These are phyloP conservation scores for Mormyrops boulengeri DNA, from an alignment of 2,797 vertebrate genomes.

Conservation along the genomic window DNA sequence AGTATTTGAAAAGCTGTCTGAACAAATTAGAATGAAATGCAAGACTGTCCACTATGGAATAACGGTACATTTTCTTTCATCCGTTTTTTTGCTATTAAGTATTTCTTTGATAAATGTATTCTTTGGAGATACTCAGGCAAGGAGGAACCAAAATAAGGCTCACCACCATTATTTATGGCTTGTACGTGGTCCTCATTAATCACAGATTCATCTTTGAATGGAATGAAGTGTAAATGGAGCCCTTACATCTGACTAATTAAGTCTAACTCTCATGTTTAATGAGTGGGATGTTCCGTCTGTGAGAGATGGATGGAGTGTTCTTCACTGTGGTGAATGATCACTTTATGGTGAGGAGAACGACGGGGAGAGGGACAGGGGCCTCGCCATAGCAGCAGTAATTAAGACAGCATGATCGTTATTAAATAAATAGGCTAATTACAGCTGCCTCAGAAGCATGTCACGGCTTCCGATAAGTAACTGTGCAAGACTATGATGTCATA, in stretches of 20 bases:
- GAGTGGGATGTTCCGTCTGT: neutral
- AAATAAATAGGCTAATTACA: constrained; percentile 10
- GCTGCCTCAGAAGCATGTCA: neutral
- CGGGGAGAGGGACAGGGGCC: neutral
- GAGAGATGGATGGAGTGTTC: neutral
- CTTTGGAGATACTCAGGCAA: neutral
- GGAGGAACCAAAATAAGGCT: neutral
- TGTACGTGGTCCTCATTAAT: neutral
- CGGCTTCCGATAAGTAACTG: neutral
- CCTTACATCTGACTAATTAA: constrained; percentile 9
- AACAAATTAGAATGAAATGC: neutral
- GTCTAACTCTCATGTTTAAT: neutral
- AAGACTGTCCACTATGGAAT: neutral
- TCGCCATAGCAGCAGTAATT: neutral
- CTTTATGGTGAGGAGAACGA: neutral
- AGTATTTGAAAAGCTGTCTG: neutral
- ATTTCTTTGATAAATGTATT: neutral
- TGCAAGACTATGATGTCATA: neutral
- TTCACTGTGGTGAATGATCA: neutral
- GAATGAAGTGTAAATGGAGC: neutral
- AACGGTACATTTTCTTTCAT: neutral
- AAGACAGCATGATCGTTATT: constrained; percentile 8
- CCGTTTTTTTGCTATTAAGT: no score
- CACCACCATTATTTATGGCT: neutral
- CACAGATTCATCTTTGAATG: neutral